A percentile compares a stretch with the other conserved stretches of the same genome.
phyloP scores from a whole-genome alignment of 2,797 vertebrate genomes.

The Myripristis murdjan region DNA sequence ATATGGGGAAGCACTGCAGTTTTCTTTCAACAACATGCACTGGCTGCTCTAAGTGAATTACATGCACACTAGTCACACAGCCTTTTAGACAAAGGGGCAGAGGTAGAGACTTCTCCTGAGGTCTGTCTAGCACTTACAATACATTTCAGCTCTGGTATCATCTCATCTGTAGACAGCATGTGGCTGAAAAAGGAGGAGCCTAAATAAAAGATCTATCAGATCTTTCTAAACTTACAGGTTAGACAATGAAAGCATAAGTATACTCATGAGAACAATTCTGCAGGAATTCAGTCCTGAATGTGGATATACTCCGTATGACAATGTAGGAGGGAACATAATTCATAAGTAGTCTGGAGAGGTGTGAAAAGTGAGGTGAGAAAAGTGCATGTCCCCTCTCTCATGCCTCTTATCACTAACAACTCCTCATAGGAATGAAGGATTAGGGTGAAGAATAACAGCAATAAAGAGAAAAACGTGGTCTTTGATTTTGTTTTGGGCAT shows the following conservation, averaged over 20 bases:
- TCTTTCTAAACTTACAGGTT: conserved; percentile 53
- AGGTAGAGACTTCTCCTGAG: conserved; percentile 61
- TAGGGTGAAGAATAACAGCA: neutral
- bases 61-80: conserved; percentile 34
- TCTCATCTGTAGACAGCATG: conserved; percentile 57
- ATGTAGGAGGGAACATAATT: conserved; percentile 15
- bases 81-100: conserved; percentile 19
- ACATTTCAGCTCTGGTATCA: conserved; percentile 59
- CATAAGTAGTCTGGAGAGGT: conserved; percentile 7
- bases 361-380: neutral
- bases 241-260: conserved; percentile 39
- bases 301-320: neutral
- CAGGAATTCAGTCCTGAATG: neutral
- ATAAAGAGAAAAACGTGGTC: neutral
- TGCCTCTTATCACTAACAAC: conserved; percentile 12
- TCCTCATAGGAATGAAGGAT: conserved; percentile 5
- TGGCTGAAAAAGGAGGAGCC: conserved; percentile 42
- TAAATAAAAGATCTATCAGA: conserved; percentile 60
- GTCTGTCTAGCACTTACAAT: conserved; percentile 53
- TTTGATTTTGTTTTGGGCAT: neutral
- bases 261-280: conserved; percentile 10
- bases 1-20: neutral
- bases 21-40: neutral
- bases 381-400: neutral
- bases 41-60: neutral